Evolutionary conservation across 2,113 vertebrate genomes (phyloP).

Genomic region (Scopus umbretta): DNA sequence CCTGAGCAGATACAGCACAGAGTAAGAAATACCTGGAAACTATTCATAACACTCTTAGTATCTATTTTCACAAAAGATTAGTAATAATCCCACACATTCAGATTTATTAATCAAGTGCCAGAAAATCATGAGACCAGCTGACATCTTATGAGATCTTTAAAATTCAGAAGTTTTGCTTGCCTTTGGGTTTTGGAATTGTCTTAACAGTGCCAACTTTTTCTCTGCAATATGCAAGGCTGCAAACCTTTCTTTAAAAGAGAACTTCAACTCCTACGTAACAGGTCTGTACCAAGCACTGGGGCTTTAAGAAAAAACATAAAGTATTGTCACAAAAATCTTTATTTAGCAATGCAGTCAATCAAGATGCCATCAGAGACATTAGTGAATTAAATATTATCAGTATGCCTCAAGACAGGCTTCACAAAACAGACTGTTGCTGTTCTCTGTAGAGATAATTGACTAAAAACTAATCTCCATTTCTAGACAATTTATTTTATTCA

Average conservation of each 20-base stretch:
- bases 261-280: background rate
- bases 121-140: background rate
- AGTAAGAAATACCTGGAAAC: background rate
- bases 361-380: background rate
- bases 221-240: background rate
- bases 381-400: background rate
- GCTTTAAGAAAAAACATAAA: background rate
- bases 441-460: background rate
- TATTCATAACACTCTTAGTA: background rate
- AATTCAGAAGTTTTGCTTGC: background rate
- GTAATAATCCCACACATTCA: background rate
- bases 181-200: background rate
- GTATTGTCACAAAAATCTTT: background rate
- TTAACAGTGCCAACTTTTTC: background rate
- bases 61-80: background rate
- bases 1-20: background rate
- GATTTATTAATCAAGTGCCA: background rate
- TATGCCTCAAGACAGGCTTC: background rate
- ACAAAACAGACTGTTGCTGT: background rate
- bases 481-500: background rate
- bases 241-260: background rate
- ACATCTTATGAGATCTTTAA: background rate
- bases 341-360: background rate
- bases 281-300: background rate
- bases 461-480: background rate